Evolutionary conservation across 2,888 invertebrate genomes (phyloP), one percentile per base, ranked within the genome.

Genomic region (Leuctra nigra): DNA sequence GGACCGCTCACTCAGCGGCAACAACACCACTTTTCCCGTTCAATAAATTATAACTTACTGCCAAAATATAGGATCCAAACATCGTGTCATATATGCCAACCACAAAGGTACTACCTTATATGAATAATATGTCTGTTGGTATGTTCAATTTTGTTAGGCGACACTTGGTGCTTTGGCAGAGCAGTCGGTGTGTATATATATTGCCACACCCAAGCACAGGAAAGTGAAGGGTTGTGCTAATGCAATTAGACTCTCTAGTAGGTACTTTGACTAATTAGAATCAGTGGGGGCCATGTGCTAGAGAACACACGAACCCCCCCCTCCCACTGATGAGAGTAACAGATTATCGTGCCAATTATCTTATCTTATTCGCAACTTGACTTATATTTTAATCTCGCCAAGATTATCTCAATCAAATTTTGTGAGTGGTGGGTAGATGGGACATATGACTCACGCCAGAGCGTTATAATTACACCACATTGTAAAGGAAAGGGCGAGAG

Each of bases 261-360:
- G 47, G 25, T 47, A 47, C 47, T 47, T 47, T 47, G n/a, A 47
- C 47, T 47, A 47, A 47, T 47, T 47, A 47, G 47, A 16, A 47
- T 47, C 47, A 47, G 25, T 24, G 23, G 47, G 47, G 25, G 47
- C 47, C 47, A 47, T 47, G 47, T 47, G 47, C 25, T 47, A 47
- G 25, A 47, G 25, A 25, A 47, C 16, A 47, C 47, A 39, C n/a
- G n/a, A n/a, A n/a, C n/a, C n/a, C n/a, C n/a, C 18, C 18, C 16
- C 39, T 39, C 14, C 2, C 39, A 16, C 6, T 39, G 39, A 39
- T 39, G 39, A 16, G 39, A 18, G 11, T 39, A 39, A 39, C 39
- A 39, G 39, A 39, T 39, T 39, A 39, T 39, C 39, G 39, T 16
- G 7, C 39, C 39, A 39, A 39, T 39, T 39, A 39, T 18, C 39